Percentiles rank a stretch among this genome's conserved stretches.
Conservation (phyloP, 2,797 vertebrate genomes). For the Myotis vivesi region DNA sequence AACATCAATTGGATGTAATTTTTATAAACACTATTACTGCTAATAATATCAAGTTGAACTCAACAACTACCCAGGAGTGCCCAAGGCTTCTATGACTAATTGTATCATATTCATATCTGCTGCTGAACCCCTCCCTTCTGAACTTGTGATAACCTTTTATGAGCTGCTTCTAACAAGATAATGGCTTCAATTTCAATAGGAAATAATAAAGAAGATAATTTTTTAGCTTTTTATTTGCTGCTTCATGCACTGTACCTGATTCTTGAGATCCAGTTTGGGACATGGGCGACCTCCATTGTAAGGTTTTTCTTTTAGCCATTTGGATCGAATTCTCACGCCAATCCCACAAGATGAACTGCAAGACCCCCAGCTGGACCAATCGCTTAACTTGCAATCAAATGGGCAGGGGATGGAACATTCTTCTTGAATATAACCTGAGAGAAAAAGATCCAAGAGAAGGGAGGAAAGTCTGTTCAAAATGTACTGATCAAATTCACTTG, state of each 20-base stretch:
- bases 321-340: conserved; percentile 92
- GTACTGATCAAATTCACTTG: not conserved
- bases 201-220: conserved; percentile 40
- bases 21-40: not conserved
- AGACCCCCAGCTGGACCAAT: conserved; percentile 95
- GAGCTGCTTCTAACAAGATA: conserved; percentile 17
- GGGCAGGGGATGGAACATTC: conserved; percentile 93
- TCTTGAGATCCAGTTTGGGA: conserved; percentile 96
- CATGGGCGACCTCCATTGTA: conserved; percentile 96
- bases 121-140: not conserved
- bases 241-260: conserved; percentile 91
- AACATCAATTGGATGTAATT: conserved; percentile 32
- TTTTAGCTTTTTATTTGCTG: not conserved
- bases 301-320: conserved; percentile 97
- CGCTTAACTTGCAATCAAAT: conserved; percentile 96
- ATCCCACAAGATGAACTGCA: conserved; percentile 94
- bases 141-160: not conserved
- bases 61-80: not conserved
- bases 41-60: not conserved
- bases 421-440: conserved; percentile 93
- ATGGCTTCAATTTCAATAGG: conserved; percentile 55
- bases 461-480: not conserved
- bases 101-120: not conserved
- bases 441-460: conserved; percentile 69
- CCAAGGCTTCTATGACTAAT: not conserved